Conservation (phyloP, 1,140 invertebrate genomes). For the Leptonema lineaticorne region DNA sequence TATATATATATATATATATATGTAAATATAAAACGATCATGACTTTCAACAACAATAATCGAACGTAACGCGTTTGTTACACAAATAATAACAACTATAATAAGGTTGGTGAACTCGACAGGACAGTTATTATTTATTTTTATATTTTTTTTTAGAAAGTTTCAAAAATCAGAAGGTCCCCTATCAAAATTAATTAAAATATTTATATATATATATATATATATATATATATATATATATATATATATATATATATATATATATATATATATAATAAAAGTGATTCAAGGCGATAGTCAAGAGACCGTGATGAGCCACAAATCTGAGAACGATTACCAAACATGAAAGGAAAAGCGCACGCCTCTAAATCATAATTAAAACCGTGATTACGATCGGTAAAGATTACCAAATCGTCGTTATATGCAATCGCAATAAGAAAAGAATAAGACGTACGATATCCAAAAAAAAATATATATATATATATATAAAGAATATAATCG, state of each 20-base stretch:
- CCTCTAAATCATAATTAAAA: slow-evolving; percentile 8
- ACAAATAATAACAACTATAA: too few relatives aligned
- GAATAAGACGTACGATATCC: not conserved
- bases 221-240: not conserved
- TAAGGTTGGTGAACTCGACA: too few relatives aligned
- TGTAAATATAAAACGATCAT: too few relatives aligned
- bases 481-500: not conserved
- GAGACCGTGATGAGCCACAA: slow-evolving; percentile 10
- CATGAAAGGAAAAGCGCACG: slow-evolving; percentile 19
- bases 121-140: too few relatives aligned
- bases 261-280: slow-evolving; percentile 17
- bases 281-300: slow-evolving; percentile 24
- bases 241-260: not conserved
- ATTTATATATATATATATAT: not conserved
- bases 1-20: too few relatives aligned
- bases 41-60: too few relatives aligned
- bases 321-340: slow-evolving; percentile 7
- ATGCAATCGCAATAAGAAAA: not conserved
- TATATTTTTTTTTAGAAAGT: too few relatives aligned
- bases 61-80: too few relatives aligned
- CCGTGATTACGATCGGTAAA: slow-evolving; percentile 19
- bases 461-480: not conserved
- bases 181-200: not conserved
- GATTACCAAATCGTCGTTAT: slow-evolving; percentile 13
- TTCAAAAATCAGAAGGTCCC: not conserved